Conservation (phyloP, 2,113 vertebrate species). For the Pomatorhinus ruficollis region DNA sequence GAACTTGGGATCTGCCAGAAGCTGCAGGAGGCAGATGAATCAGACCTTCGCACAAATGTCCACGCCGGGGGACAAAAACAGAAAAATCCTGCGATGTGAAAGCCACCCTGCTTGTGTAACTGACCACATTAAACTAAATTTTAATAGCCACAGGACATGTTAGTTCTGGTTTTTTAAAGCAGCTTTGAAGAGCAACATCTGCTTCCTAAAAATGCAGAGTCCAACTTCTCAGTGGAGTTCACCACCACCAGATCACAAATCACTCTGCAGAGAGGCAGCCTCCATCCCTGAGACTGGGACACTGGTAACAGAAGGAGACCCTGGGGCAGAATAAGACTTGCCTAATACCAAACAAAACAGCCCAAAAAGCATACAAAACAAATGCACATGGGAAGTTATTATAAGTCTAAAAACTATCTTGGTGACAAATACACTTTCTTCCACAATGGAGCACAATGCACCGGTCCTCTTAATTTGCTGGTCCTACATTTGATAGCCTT, state of each 20-base stretch:
- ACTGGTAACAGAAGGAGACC: neutral
- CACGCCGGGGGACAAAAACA: no score
- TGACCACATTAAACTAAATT: neutral
- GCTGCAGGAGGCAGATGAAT: neutral
- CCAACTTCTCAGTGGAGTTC: neutral
- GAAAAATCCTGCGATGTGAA: neutral
- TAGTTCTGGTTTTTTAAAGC: neutral
- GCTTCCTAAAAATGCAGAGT: neutral
- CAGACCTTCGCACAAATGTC: neutral
- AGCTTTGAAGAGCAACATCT: neutral
- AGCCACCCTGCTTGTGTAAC: neutral
- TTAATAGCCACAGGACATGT: neutral
- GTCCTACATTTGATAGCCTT: neutral
- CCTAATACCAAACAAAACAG: neutral
- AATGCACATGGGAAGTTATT: neutral
- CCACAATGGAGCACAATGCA: neutral
- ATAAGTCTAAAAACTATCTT: fast-evolving
- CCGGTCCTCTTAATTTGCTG: neutral
- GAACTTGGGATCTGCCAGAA: neutral
- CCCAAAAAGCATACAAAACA: neutral
- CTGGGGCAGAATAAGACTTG: neutral
- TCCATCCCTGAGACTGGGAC: neutral
- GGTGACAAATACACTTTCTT: neutral
- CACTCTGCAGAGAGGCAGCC: neutral
- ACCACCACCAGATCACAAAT: neutral